A percentile compares a stretch with the other conserved stretches of the same genome.
Conservation (phyloP, 1,140 invertebrate species). For the Plectus sambesii region DNA sequence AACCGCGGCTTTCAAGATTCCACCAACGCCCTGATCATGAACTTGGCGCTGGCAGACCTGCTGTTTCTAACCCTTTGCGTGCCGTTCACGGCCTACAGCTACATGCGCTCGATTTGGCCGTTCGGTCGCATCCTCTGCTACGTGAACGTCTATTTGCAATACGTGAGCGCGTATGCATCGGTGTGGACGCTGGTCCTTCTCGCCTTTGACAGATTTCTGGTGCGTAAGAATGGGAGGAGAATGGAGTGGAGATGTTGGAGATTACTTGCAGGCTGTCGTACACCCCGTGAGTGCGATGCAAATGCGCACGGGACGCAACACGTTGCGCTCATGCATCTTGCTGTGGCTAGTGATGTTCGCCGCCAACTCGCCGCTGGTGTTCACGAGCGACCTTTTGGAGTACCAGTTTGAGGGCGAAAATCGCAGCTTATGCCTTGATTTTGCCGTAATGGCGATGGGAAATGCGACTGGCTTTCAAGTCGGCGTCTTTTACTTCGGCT, state of each 20-base stretch:
- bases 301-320: slow-evolving; percentile 69
- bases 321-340: slow-evolving; percentile 43
- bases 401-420: slow-evolving; percentile 21
- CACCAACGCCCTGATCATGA: slow-evolving; percentile 32
- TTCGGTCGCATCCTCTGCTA: slow-evolving; percentile 27
- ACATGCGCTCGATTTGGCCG: slow-evolving; percentile 70
- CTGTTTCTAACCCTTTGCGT: slow-evolving; percentile 89
- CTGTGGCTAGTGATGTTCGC: slow-evolving; percentile 24
- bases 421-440: slow-evolving; percentile 28
- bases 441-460: slow-evolving; percentile 19
- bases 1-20: neutral
- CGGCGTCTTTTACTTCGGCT: slow-evolving; percentile 32
- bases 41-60: slow-evolving; percentile 60
- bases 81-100: slow-evolving; percentile 76
- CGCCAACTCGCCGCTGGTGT: slow-evolving; percentile 24
- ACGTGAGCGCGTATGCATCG: slow-evolving; percentile 75
- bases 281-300: slow-evolving; percentile 78
- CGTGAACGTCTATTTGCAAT: slow-evolving; percentile 27
- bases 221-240: no score
- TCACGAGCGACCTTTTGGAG: neutral
- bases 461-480: slow-evolving; percentile 5
- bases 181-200: slow-evolving; percentile 89
- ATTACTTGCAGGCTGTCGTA: slow-evolving; percentile 79
- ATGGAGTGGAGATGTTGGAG: no score
- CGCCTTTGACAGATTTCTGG: slow-evolving; percentile 64